Conservation (phyloP, 2,113 vertebrate species). For the Origma solitaria region DNA sequence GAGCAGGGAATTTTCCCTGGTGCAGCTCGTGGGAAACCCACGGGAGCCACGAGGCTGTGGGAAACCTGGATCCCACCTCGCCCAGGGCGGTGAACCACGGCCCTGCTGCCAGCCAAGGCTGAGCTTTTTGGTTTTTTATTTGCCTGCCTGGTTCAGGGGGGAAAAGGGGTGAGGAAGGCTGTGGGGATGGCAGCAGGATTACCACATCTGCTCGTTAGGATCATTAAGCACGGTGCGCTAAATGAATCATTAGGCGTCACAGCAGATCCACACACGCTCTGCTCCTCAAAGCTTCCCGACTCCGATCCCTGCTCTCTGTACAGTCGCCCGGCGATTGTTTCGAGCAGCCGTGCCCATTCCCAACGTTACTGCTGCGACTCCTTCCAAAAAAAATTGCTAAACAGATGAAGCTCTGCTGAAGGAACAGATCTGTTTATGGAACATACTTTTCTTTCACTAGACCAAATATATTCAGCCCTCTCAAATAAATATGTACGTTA, state of each 20-base stretch:
- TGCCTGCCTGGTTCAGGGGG: not conserved
- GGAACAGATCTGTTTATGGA: constrained; percentile 56
- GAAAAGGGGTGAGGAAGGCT: not conserved
- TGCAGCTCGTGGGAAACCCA: not conserved
- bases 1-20: not conserved
- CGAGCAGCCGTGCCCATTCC: constrained; percentile 11
- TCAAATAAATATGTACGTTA: constrained; percentile 24
- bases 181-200: not conserved
- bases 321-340: constrained; percentile 23
- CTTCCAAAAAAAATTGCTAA: constrained; percentile 3
- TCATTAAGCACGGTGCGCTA: constrained; percentile 23
- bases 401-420: constrained; percentile 40
- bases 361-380: not conserved
- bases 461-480: constrained; percentile 46
- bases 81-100: not conserved
- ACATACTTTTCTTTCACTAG: constrained; percentile 34
- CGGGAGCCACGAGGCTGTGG: not conserved
- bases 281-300: not conserved
- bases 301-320: constrained; percentile 10
- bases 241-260: constrained; percentile 49
- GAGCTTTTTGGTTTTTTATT: not conserved
- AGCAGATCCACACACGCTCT: constrained; percentile 58
- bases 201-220: constrained; percentile 23
- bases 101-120: not conserved
- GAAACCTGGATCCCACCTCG: not conserved